Base-by-base conservation (phyloP, 2,113 vertebrate genomes). In the Muntiacus reevesi region DNA sequence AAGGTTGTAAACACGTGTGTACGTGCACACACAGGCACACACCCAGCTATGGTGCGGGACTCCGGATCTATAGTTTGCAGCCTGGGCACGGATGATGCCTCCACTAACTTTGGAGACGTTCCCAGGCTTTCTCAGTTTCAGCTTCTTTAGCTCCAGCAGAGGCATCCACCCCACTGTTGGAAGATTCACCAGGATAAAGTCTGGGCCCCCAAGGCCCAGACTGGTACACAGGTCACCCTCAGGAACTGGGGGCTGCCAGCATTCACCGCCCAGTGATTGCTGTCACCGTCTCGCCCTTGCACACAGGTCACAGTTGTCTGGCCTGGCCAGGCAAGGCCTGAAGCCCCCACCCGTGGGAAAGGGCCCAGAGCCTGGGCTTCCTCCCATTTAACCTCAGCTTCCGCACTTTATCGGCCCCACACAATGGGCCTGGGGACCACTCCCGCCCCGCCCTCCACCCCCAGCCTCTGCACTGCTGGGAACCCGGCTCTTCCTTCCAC, bases 341-440 rank as follows among this genome's bases (percentile, higher is more conserved):
- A 55, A 79, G 55, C 98, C 88, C 98, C 52, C 6, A 95, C 98
- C 98, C 98, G 98, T 99, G 99, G 99, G 99, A 99, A 99, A 98
- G 36, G 50, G 1, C 95, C 93, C 5, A 27, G 33, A 0, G 30
- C 45, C 97, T 98, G 16, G 93, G 96, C 97, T 99, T 99, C 99
- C 99, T 99, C 98, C 98, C 98, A 98, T 98, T 99, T 98, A 98
- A 97, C 43, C 98, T 97, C 60, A 5, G 90, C 98, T 99, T 99
- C 99, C 98, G 99, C 96, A 98, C 98, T 98, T 99, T 99, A 99
- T 98, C 86, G 5, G 97, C 40, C 95, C 97, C 87, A 96, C 98
- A 99, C 99, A 99, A 99, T 99, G 98, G 98, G 33, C 97, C 74
- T 97, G 90, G 71, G 28, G 97, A 97, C 87, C 91, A 97, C 97